A percentile compares a stretch with the other conserved stretches of the same genome.
Conservation (phyloP, 2,888 invertebrate genomes). For the Coleophora flavipennella region DNA sequence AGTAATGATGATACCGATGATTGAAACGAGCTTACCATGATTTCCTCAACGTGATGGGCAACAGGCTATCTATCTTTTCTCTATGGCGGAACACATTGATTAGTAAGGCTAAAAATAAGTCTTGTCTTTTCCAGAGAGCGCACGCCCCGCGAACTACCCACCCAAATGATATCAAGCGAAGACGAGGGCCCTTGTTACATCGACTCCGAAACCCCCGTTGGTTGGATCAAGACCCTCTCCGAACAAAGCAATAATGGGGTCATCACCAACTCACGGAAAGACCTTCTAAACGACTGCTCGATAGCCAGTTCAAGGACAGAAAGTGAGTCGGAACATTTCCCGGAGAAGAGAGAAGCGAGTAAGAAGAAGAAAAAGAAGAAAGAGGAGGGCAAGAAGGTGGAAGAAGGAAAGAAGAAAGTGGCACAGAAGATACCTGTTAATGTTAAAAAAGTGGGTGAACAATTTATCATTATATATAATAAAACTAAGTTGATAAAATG, state of each 20-base stretch:
- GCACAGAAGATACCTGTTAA: slow-evolving; percentile 26
- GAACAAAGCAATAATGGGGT: slow-evolving; percentile 50
- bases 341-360: slow-evolving; percentile 26
- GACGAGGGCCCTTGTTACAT: slow-evolving; percentile 66
- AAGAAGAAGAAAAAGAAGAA: slow-evolving; percentile 30
- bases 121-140: slow-evolving; percentile 70
- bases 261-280: slow-evolving; percentile 58
- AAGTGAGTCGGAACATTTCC: slow-evolving; percentile 28
- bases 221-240: slow-evolving; percentile 58
- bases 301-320: slow-evolving; percentile 43
- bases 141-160: slow-evolving; percentile 68
- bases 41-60: too few relatives aligned
- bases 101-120: too few relatives aligned
- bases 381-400: slow-evolving; percentile 26
- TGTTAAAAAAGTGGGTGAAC: slow-evolving; percentile 50
- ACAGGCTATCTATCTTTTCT: too few relatives aligned
- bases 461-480: too few relatives aligned
- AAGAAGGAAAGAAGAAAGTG: slow-evolving; percentile 22
- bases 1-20: too few relatives aligned
- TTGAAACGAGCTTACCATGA: too few relatives aligned
- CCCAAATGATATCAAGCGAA: slow-evolving; percentile 54
- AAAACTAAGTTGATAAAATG: too few relatives aligned
- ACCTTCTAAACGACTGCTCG: slow-evolving; percentile 59
- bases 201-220: slow-evolving; percentile 54
- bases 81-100: too few relatives aligned